These are phyloP conservation scores for Antidorcas marsupialis DNA, from an alignment of 2,113 vertebrate genomes.

Conservation along the genomic window DNA sequence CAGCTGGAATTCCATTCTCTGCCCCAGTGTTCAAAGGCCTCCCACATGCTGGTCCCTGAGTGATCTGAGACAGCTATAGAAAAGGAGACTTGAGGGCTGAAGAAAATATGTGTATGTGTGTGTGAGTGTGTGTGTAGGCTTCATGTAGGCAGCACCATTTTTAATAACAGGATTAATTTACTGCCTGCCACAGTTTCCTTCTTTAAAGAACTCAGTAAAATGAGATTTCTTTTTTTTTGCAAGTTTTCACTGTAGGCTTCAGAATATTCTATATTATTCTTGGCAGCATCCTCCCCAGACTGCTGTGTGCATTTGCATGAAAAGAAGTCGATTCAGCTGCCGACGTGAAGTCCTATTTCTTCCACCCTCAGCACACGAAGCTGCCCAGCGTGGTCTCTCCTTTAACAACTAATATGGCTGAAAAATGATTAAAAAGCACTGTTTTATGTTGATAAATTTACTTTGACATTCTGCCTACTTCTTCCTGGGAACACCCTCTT, in stretches of 20 bases:
- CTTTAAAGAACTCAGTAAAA: constrained; percentile 53
- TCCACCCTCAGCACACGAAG: background rate
- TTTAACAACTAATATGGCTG: constrained; percentile 38
- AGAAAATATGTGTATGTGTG: too few species aligned
- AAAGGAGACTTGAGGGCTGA: background rate
- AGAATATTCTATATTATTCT: constrained; percentile 57
- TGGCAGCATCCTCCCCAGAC: background rate
- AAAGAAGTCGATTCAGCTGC: constrained; percentile 42
- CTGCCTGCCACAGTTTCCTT: constrained; percentile 9
- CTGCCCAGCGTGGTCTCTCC: background rate
- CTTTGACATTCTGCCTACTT: background rate
- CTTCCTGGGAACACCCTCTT: background rate
- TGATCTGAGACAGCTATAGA: background rate
- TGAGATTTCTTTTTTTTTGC: constrained; percentile 1
- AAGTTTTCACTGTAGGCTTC: constrained; percentile 39
- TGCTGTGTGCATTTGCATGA: constrained; percentile 29
- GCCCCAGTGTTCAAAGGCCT: background rate
- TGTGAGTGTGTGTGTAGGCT: background rate
- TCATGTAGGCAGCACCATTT: background rate
- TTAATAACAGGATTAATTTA: constrained; percentile 44
- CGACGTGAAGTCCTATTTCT: background rate
- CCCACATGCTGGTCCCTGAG: background rate
- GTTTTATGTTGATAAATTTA: background rate
- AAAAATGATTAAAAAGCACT: constrained; percentile 6
- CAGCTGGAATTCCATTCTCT: background rate